These are phyloP conservation scores for Catostylus mosaicus DNA, from an alignment of 30 jellyfish, hydroid and myxozoan genomes.

Conservation along the genomic window DNA sequence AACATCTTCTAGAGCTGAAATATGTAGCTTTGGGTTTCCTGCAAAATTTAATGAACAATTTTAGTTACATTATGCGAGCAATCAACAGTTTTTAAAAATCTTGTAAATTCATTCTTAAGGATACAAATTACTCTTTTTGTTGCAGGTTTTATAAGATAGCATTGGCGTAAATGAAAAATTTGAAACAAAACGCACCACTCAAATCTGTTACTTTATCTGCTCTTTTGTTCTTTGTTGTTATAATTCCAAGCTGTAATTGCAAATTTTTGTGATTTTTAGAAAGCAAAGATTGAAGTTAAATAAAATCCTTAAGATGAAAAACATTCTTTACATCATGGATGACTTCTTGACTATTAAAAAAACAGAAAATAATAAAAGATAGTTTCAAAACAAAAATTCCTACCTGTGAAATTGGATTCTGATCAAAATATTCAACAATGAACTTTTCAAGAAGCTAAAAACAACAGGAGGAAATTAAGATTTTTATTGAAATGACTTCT, in stretches of 20 bases:
- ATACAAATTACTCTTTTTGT: no score
- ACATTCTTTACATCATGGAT: no score
- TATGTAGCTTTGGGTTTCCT: slow-evolving; percentile 91
- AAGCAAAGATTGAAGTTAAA: no score
- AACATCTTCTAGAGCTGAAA: slow-evolving; percentile 67
- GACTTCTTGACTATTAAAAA: no score
- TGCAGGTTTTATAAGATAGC: no score
- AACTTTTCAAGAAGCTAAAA: slow-evolving; percentile 90
- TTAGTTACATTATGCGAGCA: no score
- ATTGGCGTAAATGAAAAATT: no score
- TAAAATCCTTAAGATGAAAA: neutral
- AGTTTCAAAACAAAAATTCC: neutral
- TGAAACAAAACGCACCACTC: slow-evolving; percentile 85
- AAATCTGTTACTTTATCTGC: slow-evolving; percentile 90
- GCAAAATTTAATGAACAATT: neutral
- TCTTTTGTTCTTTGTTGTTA: slow-evolving; percentile 80
- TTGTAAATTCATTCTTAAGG: no score
- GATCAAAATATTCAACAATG: slow-evolving; percentile 92
- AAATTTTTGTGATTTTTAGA: no score
- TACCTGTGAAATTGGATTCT: slow-evolving; percentile 98
- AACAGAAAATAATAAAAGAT: neutral
- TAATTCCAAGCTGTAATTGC: slow-evolving; percentile 82
- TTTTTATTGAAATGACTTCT: no score
- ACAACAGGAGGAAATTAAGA: neutral
- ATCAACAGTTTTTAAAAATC: no score